Evolutionary conservation across 2,113 vertebrate species (phyloP), one percentile per base, ranked within the genome.

Genomic region (Rhodinocichla rosea): DNA sequence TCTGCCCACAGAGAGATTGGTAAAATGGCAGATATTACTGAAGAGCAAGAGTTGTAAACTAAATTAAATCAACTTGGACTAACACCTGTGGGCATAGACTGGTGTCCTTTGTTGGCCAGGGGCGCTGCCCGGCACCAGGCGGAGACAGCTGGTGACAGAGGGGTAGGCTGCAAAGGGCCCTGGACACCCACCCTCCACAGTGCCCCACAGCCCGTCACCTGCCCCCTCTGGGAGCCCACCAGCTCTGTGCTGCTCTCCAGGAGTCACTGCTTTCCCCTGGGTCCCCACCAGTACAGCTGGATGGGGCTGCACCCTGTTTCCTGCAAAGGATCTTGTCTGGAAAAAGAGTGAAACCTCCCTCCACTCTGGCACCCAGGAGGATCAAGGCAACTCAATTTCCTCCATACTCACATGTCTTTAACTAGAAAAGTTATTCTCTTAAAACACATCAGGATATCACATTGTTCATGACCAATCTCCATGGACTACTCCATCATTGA

Each of bases 51-150:
- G 21, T 33, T 81, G 68, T 14, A 78, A 35, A 47, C 1, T 23
- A 39, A 78, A 17, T 16, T 20, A 42, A 76, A 55, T 9, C 11
- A 15, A 3, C 5, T 12, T n/a, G 62, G 28, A 32, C 42, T 15
- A 4, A 42, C 39, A 17, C 6, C 21, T 21, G 12, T 0, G 7
- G 35, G 2, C 8, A 7, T 3, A 6, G 71, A 5, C 3, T 12
- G 19, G 28, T 3, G 24, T 20, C 53, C 28, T 50, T 27, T 28
- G 17, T 17, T 62, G 7, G 11, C 45, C 69, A 39, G 26, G 4
- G 9, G 23, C 4, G 3, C 18, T 7, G 8, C 59, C 73, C 44
- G 7, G 4, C 44, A 39, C 18, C 8, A 2, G 3, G 7, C 45
- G 53, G 91, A 85, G 95, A 89, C 91, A 79, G 8, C 84, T 74